Evolutionary conservation across 2,888 invertebrate genomes (phyloP).

Genomic region (Autographa gamma): DNA sequence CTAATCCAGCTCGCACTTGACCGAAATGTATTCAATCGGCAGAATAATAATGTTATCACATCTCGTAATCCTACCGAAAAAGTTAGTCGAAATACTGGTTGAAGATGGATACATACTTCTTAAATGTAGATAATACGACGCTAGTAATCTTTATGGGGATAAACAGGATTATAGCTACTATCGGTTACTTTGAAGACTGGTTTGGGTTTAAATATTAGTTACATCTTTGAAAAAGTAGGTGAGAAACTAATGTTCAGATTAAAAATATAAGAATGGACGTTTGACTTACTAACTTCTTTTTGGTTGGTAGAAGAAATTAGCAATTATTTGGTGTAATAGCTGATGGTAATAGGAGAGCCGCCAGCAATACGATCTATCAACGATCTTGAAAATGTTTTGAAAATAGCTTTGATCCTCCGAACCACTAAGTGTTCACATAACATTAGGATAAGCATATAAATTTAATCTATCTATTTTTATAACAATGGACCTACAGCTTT

Average conservation of each 20-base stretch:
- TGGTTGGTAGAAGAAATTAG: too few species aligned
- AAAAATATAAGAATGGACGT: too few species aligned
- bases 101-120: slow-evolving; percentile 17
- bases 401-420: too few species aligned
- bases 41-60: slow-evolving; percentile 51
- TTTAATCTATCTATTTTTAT: background rate
- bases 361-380: too few species aligned
- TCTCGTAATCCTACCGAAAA: slow-evolving; percentile 40
- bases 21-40: slow-evolving; percentile 45
- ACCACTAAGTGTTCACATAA: too few species aligned
- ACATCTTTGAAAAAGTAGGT: background rate
- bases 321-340: too few species aligned
- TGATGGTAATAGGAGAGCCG: too few species aligned
- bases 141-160: background rate
- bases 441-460: too few species aligned
- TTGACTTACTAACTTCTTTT: too few species aligned
- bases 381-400: too few species aligned
- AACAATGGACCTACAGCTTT: background rate
- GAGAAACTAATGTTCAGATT: too few species aligned
- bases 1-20: background rate
- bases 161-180: background rate
- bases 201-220: background rate
- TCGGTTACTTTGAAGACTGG: slow-evolving; percentile 1
- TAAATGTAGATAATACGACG: slow-evolving; percentile 5
- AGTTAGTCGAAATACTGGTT: slow-evolving; percentile 9